Conservation (phyloP, 2,888 invertebrate genomes). For the Mesorhabditis spiculigera region DNA sequence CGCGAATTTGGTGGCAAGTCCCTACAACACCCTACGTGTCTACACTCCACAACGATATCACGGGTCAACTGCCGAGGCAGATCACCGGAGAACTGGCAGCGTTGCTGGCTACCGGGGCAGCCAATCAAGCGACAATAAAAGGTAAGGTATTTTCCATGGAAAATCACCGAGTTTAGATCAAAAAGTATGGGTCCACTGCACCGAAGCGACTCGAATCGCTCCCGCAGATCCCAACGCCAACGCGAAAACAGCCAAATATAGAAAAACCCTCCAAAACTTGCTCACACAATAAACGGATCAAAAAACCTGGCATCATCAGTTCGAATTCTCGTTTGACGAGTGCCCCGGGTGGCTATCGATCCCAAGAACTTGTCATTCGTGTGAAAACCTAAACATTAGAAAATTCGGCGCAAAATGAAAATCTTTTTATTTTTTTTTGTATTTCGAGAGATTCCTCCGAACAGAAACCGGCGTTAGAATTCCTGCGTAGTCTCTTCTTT, state of each 20-base stretch:
- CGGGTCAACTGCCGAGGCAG: constrained; percentile 21
- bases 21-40: constrained; percentile 56
- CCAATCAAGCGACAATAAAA: constrained; percentile 22
- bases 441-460: no score
- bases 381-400: no score
- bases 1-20: constrained; percentile 48
- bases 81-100: constrained; percentile 27
- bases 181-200: constrained; percentile 41
- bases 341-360: no score
- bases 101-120: constrained; percentile 23
- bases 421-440: no score
- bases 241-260: constrained; percentile 39
- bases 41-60: constrained; percentile 26
- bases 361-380: no score
- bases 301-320: no score
- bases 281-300: no score
- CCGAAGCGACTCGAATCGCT: constrained; percentile 27
- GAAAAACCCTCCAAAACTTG: constrained; percentile 64
- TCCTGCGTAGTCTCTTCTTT: no score
- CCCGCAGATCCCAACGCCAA: constrained; percentile 24
- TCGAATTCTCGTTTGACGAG: no score
- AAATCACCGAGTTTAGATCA: constrained; percentile 15
- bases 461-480: no score
- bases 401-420: no score
- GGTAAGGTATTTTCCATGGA: background rate